Evolutionary conservation across 2,888 invertebrate genomes (phyloP).

Genomic region (Dorcus parallelipipedus): DNA sequence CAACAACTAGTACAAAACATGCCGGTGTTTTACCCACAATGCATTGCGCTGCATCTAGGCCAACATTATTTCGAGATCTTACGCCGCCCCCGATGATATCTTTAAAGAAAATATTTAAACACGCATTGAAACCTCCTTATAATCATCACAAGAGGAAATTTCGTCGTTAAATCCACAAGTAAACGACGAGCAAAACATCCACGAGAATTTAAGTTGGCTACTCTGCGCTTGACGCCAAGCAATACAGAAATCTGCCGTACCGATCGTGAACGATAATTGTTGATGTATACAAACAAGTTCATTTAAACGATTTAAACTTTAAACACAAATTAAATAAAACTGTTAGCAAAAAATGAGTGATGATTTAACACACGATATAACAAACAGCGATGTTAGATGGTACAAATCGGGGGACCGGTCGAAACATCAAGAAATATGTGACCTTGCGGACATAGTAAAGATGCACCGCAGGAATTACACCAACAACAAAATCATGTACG

Average conservation of each 20-base stretch:
- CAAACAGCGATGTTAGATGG: no score
- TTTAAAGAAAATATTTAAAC: no score
- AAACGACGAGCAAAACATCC: background rate
- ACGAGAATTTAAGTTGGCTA: conserved; percentile 1
- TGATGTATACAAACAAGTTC: no score
- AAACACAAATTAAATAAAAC: no score
- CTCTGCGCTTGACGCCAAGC: background rate
- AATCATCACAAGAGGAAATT: no score
- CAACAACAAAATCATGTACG: conserved; percentile 34
- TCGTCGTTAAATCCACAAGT: no score
- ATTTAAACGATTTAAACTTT: no score
- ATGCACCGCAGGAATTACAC: conserved; percentile 32
- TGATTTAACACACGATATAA: no score
- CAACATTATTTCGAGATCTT: background rate
- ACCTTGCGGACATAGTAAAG: conserved; percentile 33
- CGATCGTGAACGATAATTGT: background rate
- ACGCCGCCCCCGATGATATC: no score
- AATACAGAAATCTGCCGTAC: conserved; percentile 3
- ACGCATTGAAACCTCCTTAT: no score
- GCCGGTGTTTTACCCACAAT: conserved; percentile 27
- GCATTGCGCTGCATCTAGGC: conserved; percentile 11
- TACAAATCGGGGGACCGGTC: background rate
- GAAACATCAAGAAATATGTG: conserved; percentile 31
- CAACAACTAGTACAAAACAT: conserved; percentile 22
- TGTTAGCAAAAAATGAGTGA: no score